Evolutionary conservation across 2,797 vertebrate genomes (phyloP).

Genomic region (Lagocephalus sceleratus): DNA sequence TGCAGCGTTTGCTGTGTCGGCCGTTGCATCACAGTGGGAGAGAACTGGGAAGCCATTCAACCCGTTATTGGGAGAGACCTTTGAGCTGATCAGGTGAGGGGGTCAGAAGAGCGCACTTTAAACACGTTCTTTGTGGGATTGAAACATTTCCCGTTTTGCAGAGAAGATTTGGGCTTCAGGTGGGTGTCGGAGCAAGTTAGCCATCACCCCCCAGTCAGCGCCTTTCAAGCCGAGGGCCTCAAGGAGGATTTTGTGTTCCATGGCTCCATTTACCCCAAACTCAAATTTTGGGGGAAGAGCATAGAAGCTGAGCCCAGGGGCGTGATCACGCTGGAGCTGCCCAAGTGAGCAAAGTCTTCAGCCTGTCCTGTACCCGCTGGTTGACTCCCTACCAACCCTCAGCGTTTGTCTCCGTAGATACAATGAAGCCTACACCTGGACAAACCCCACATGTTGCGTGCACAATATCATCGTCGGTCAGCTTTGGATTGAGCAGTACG

Average conservation of each 20-base stretch:
- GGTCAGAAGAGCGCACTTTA: background rate
- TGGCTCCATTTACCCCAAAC: conserved; percentile 96
- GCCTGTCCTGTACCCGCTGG: background rate
- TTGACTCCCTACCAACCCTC: background rate
- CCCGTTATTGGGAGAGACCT: conserved; percentile 94
- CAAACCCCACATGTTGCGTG: conserved; percentile 95
- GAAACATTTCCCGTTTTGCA: conserved; percentile 50
- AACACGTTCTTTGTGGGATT: background rate
- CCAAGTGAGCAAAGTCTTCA: conserved; percentile 77
- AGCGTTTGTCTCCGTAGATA: conserved; percentile 71
- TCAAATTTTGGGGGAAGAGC: conserved; percentile 98
- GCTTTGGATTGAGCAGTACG: conserved; percentile 98
- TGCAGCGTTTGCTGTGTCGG: conserved; percentile 96
- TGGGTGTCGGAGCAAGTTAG: conserved; percentile 98
- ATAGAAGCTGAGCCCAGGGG: conserved; percentile 98
- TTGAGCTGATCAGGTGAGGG: conserved; percentile 89
- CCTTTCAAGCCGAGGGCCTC: conserved; percentile 94
- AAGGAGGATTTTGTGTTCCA: conserved; percentile 93
- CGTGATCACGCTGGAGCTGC: conserved; percentile 92
- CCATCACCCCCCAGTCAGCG: conserved; percentile 96
- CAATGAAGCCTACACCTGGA: conserved; percentile 96
- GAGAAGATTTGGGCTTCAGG: conserved; percentile 95
- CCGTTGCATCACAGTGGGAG: conserved; percentile 98
- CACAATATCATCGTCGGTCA: conserved; percentile 98
- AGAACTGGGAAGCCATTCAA: conserved; percentile 98